These are phyloP conservation scores for Acrobasis suavella DNA, from an alignment of 2,888 invertebrate genomes.

Conservation along the genomic window DNA sequence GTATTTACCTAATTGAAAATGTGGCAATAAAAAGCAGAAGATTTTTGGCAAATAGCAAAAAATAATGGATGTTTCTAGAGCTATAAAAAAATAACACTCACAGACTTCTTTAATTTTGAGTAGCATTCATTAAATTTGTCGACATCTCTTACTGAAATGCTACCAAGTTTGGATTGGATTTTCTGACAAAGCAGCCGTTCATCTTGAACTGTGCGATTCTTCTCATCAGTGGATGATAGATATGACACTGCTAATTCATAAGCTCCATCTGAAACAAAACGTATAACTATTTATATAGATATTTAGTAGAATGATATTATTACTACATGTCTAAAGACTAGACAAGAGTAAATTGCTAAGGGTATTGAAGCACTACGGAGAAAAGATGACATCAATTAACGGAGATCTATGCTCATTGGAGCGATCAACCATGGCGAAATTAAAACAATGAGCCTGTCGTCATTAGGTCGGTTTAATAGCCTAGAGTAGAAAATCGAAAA, in stretches of 20 bases:
- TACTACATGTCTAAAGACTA: background rate
- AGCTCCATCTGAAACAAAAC: conserved; percentile 61
- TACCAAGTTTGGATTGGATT: conserved; percentile 59
- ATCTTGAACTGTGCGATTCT: conserved; percentile 54
- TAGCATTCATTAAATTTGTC: conserved; percentile 76
- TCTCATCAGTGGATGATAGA: conserved; percentile 63
- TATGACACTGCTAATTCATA: conserved; percentile 75
- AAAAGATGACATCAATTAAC: background rate
- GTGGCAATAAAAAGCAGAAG: too few relatives aligned
- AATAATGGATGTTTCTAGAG: too few relatives aligned
- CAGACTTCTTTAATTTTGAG: conserved; percentile 70
- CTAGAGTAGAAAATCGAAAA: conserved; percentile 18
- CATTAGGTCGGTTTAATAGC: conserved; percentile 19
- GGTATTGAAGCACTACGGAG: background rate
- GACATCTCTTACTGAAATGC: conserved; percentile 58
- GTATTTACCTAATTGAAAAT: too few relatives aligned
- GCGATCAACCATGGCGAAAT: conserved; percentile 11
- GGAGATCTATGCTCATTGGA: background rate
- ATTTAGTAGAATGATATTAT: background rate
- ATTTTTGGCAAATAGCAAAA: too few relatives aligned
- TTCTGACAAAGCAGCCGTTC: conserved; percentile 70
- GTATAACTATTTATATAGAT: background rate
- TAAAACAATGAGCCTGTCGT: conserved; percentile 4
- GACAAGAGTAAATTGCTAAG: background rate
- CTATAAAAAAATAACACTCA: conserved; percentile 44